Conservation (phyloP, 1,140 invertebrate species). For the Cherax quadricarinatus region DNA sequence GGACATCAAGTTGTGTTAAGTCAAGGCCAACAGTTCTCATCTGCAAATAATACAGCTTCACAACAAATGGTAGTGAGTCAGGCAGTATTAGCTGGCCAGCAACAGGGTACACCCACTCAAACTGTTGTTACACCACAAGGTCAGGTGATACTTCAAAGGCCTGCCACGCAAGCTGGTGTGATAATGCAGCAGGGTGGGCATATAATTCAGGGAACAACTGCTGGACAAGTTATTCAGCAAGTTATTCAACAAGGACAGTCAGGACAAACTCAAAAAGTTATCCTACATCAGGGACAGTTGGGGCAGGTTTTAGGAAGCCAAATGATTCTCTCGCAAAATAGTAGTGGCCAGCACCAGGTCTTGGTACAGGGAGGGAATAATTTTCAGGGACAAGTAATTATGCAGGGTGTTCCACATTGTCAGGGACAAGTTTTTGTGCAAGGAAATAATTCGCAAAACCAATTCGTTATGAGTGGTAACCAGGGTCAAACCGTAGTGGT, state of each 20-base stretch:
- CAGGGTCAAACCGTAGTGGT: conserved; percentile 65
- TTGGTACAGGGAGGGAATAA: conserved; percentile 61
- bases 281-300: conserved; percentile 68
- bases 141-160: conserved; percentile 64
- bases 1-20: conserved; percentile 68
- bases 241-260: conserved; percentile 66
- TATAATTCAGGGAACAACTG: conserved; percentile 60
- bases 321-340: conserved; percentile 69
- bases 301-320: conserved; percentile 70
- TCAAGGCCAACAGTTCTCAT: conserved; percentile 55
- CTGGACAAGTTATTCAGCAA: conserved; percentile 67
- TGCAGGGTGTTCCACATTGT: conserved; percentile 64
- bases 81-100: conserved; percentile 35
- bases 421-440: conserved; percentile 70
- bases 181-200: conserved; percentile 66
- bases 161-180: conserved; percentile 47
- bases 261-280: conserved; percentile 71
- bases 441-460: conserved; percentile 52
- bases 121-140: conserved; percentile 64
- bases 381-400: conserved; percentile 68
- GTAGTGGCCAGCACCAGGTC: conserved; percentile 67
- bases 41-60: background rate
- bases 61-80: conserved; percentile 62
- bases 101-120: conserved; percentile 58
- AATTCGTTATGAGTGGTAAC: conserved; percentile 64